Conservation (phyloP, 1,140 invertebrate species). For the Mylabris phalerata region DNA sequence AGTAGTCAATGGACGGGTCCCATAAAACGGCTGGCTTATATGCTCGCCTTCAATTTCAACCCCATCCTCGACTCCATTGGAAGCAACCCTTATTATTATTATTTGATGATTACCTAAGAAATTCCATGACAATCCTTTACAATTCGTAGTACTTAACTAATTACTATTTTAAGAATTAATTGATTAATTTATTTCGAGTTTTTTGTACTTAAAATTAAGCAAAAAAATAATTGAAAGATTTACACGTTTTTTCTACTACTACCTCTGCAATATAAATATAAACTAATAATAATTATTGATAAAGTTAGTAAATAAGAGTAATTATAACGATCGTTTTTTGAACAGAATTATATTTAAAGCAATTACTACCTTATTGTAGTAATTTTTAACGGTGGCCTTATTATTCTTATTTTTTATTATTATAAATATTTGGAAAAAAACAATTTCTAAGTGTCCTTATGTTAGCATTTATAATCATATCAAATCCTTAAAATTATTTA, state of each 20-base stretch:
- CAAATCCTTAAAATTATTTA: constrained; percentile 12
- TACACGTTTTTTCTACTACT: constrained; percentile 20
- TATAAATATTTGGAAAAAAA: constrained; percentile 21
- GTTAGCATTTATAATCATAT: constrained; percentile 27
- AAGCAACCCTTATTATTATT: not conserved
- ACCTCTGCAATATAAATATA: constrained; percentile 20
- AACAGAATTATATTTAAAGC: not conserved
- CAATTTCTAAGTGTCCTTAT: constrained; percentile 24
- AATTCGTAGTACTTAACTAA: constrained; percentile 10
- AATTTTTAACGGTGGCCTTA: constrained; percentile 29
- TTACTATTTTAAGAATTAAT: not conserved
- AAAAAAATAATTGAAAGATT: constrained; percentile 1
- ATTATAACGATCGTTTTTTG: not conserved
- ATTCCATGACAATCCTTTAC: not conserved
- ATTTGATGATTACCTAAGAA: not conserved
- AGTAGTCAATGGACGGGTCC: constrained; percentile 36
- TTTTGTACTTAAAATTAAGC: constrained; percentile 6
- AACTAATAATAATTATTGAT: constrained; percentile 11
- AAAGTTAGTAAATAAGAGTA: constrained; percentile 18
- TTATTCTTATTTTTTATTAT: constrained; percentile 12
- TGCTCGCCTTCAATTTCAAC: constrained; percentile 31
- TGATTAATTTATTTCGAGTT: not conserved
- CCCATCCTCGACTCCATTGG: constrained; percentile 14
- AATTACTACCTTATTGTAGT: constrained; percentile 7
- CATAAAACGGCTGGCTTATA: constrained; percentile 28